Conservation (phyloP, 2,888 invertebrate species). For the Lissocephala sabroskyi region DNA sequence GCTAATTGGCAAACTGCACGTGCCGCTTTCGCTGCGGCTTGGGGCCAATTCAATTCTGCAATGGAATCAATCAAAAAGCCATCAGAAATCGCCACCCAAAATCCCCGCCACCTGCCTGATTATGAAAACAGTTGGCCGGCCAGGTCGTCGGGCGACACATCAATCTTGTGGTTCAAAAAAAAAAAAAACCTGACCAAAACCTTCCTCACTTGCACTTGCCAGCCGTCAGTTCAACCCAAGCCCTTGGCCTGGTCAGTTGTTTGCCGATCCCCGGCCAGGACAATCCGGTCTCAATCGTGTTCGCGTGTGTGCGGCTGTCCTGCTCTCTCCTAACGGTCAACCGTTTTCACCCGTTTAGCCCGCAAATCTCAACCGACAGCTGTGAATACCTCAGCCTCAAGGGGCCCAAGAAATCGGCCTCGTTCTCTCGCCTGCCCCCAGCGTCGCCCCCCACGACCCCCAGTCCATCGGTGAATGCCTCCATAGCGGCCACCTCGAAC, state of each 20-base stretch:
- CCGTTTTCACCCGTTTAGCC: slow-evolving; percentile 29
- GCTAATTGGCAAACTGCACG: slow-evolving; percentile 1
- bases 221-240: slow-evolving; percentile 41
- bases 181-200: slow-evolving; percentile 9
- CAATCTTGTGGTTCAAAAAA: slow-evolving; percentile 10
- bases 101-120: too few species aligned
- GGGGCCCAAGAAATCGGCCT: slow-evolving; percentile 54
- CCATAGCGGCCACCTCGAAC: slow-evolving; percentile 26
- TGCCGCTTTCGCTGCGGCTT: slow-evolving; percentile 19
- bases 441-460: slow-evolving; percentile 12
- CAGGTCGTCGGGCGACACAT: slow-evolving; percentile 8
- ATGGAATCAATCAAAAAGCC: slow-evolving; percentile 51
- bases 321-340: background rate
- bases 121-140: too few species aligned
- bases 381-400: slow-evolving; percentile 48
- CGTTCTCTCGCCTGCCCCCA: slow-evolving; percentile 43
- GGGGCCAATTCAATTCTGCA: slow-evolving; percentile 14
- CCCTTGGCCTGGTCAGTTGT: slow-evolving; percentile 31
- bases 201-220: background rate
- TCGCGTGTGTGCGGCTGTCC: slow-evolving; percentile 5
- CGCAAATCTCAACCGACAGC: slow-evolving; percentile 38
- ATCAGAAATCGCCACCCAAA: slow-evolving; percentile 32
- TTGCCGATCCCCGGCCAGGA: background rate
- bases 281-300: background rate
- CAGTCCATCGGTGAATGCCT: background rate